Evolutionary conservation across 1,140 invertebrate species (phyloP).

Genomic region (Whitmania pigra): DNA sequence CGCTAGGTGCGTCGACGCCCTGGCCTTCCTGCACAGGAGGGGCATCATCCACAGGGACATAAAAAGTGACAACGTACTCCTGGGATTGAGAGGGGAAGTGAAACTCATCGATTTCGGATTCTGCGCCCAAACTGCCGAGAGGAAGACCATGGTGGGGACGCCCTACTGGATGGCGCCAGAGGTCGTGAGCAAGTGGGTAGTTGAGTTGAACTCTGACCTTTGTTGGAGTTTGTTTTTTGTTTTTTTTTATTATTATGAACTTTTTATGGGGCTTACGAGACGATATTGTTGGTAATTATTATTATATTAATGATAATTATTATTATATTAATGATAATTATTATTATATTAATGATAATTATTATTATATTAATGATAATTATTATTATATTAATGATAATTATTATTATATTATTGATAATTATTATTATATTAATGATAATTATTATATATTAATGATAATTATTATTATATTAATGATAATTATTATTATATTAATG

Average conservation of each 20-base stretch:
- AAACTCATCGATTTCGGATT: slow-evolving; percentile 69
- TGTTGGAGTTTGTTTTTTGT: not conserved
- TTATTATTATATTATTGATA: not conserved
- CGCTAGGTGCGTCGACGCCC: slow-evolving; percentile 15
- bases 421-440: not conserved
- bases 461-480: not conserved
- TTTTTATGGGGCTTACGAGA: not conserved
- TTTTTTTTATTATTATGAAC: not conserved
- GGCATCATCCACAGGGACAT: slow-evolving; percentile 28
- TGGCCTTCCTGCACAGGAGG: slow-evolving; percentile 24
- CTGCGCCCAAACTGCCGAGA: slow-evolving; percentile 36
- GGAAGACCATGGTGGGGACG: slow-evolving; percentile 22
- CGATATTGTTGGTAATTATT: not conserved
- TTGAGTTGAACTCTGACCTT: not conserved
- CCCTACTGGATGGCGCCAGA: slow-evolving; percentile 33
- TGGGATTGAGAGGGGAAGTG: slow-evolving; percentile 56
- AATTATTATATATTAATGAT: no score
- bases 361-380: not conserved
- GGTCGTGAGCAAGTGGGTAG: slow-evolving; percentile 27
- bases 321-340: not conserved
- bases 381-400: not conserved
- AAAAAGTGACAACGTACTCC: slow-evolving; percentile 26
- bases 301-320: not conserved
- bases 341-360: not conserved
- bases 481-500: not conserved